Conservation (phyloP, 2,797 vertebrate genomes). For the Sylvia borin region DNA sequence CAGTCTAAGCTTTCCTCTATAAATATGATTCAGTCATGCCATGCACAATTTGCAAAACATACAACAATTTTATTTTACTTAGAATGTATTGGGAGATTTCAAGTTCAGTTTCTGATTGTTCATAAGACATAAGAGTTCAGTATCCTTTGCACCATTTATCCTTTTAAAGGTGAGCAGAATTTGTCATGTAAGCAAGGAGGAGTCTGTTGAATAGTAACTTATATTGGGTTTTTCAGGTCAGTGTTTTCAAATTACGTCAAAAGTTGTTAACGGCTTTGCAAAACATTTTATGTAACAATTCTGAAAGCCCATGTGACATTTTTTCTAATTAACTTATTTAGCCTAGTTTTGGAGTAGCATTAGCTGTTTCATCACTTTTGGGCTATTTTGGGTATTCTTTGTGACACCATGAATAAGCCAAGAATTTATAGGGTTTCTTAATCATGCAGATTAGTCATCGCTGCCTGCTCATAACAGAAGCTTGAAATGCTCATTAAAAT, state of each 20-base stretch:
- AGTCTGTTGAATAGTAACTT: neutral
- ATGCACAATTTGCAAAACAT: neutral
- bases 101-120: neutral
- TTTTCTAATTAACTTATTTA: conserved; percentile 71
- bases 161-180: neutral
- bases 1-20: neutral
- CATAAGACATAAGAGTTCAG: neutral
- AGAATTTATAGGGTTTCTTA: conserved; percentile 74
- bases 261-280: conserved; percentile 47
- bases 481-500: conserved; percentile 70
- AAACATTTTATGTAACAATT: conserved; percentile 35
- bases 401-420: conserved; percentile 67
- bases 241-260: conserved; percentile 34
- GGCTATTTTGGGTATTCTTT: conserved; percentile 61
- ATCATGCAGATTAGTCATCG: conserved; percentile 76
- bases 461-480: conserved; percentile 73
- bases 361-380: conserved; percentile 60
- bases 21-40: neutral
- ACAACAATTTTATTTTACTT: neutral
- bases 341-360: conserved; percentile 56
- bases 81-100: neutral
- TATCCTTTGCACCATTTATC: neutral
- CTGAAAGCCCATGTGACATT: neutral
- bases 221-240: neutral
- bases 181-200: neutral